phyloP scores from a whole-genome alignment of 2,113 vertebrate species.

The Neodontobutis hainanensis region DNA sequence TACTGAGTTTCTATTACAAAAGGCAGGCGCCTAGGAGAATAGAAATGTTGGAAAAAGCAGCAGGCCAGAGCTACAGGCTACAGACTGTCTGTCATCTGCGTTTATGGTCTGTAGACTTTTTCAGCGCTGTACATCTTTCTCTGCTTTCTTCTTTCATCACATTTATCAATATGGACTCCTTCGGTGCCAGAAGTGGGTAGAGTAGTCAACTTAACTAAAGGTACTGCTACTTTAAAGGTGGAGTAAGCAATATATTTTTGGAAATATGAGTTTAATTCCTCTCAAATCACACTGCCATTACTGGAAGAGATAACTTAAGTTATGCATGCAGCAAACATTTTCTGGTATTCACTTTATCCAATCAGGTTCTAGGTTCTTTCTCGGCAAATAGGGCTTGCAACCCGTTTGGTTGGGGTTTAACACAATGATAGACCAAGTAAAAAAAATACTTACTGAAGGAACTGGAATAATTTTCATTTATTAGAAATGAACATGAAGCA shows the following conservation, averaged over 20 bases:
- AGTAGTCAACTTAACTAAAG: neutral
- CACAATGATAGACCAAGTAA: too few relatives aligned
- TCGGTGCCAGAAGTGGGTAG: constrained; percentile 2
- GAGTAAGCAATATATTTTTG: neutral
- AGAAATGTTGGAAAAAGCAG: constrained; percentile 28
- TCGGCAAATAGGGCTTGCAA: too few relatives aligned
- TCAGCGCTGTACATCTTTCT: neutral
- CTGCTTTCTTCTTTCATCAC: constrained; percentile 20
- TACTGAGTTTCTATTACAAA: constrained; percentile 28
- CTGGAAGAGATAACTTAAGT: too few relatives aligned
- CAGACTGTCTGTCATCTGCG: constrained; percentile 44
- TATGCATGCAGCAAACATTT: too few relatives aligned
- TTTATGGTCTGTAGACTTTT: constrained; percentile 42
- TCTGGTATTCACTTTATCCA: too few relatives aligned
- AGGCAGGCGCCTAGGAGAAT: constrained; percentile 33
- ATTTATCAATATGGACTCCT: constrained; percentile 32
- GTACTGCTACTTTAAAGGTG: neutral
- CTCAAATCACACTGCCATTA: too few relatives aligned
- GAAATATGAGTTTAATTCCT: too few relatives aligned
- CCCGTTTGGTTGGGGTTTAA: too few relatives aligned
- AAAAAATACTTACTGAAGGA: too few relatives aligned
- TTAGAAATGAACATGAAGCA: too few relatives aligned
- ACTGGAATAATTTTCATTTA: too few relatives aligned
- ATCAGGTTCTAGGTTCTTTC: too few relatives aligned
- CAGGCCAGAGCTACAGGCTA: constrained; percentile 16